These are phyloP conservation scores for Hirtodrosophila histrioides DNA, from an alignment of 2,888 invertebrate genomes.

Conservation along the genomic window DNA sequence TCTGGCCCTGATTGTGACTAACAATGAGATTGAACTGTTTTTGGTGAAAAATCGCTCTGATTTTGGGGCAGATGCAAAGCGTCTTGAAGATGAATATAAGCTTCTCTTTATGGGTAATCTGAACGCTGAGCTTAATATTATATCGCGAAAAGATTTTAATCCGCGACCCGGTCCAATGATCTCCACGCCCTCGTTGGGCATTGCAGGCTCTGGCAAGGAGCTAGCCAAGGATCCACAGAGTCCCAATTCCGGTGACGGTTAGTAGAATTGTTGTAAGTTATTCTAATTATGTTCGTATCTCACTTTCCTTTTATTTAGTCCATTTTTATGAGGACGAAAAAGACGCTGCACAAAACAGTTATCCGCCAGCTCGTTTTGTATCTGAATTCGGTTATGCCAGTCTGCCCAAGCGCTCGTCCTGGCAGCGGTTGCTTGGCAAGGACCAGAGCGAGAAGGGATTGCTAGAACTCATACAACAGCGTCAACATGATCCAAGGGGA, in stretches of 20 bases:
- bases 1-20: constrained; percentile 94
- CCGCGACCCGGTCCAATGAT: constrained; percentile 86
- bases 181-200: constrained; percentile 96
- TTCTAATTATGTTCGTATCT: background rate
- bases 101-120: constrained; percentile 92
- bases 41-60: constrained; percentile 90
- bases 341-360: constrained; percentile 90
- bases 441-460: constrained; percentile 84
- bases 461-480: constrained; percentile 88
- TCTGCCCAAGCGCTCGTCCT: constrained; percentile 90
- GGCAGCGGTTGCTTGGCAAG: constrained; percentile 86
- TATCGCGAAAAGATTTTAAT: constrained; percentile 73
- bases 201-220: constrained; percentile 89
- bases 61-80: constrained; percentile 85
- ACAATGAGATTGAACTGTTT: constrained; percentile 98
- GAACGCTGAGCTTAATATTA: constrained; percentile 86
- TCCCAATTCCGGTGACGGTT: constrained; percentile 93
- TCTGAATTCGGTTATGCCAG: constrained; percentile 99
- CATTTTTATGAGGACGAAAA: constrained; percentile 94
- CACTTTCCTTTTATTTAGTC: constrained; percentile 84
- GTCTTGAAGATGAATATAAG: constrained; percentile 90
- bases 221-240: constrained; percentile 91
- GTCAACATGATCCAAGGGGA: constrained; percentile 94
- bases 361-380: constrained; percentile 93
- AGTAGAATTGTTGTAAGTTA: constrained; percentile 15